Evolutionary conservation across 2,797 vertebrate genomes (phyloP), one percentile per base, ranked within the genome.

Genomic region (Enteromius paludinosus): DNA sequence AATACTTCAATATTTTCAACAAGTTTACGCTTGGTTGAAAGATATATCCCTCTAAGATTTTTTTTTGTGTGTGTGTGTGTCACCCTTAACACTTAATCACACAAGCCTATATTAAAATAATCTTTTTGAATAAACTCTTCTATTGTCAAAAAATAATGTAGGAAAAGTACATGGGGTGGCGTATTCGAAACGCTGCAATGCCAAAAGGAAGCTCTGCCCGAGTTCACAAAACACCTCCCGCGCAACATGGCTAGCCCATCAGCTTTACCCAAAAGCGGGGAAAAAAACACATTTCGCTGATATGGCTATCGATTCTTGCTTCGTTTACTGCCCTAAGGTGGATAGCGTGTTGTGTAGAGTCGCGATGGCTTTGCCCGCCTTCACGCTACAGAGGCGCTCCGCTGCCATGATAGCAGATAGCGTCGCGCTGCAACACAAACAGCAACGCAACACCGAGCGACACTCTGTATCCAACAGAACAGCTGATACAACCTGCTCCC

Each of bases 321-420:
- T 41, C 7, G 8, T 54, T 7, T 56, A 3, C 10, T 49, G 49
- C 47, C 20, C 23, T 14, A 7, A 59, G 9, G 61, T 20, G 20
- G 20, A 23, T 56, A 23, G 1, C 25, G 64, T 83, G 84, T 83
- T 87, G 87, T 82, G 79, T 59, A 9, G 23, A 83, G 84, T 72
- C 81, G 81, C 84, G 88, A 85, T 56, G 87, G 89, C 72, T 70
- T 81, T 82, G 84, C 86, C 90, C 81, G 90, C 90, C 86, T 87
- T 90, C 92, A 88, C 90, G 90, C 78, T 86, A 87, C 88, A 89
- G 84, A 86, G 35, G 8, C 85, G 81, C 70, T 30, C n/a, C 64
- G 78, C 88, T 89, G 90, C 92, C 91, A 86, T 88, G 91, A 88
- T 87, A 85, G 90, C 92, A 81, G 76, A 72, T 41, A 88, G 89